Evolutionary conservation across 2,888 invertebrate genomes (phyloP), one percentile per base, ranked within the genome.

Genomic region (Cosmia pyralina): DNA sequence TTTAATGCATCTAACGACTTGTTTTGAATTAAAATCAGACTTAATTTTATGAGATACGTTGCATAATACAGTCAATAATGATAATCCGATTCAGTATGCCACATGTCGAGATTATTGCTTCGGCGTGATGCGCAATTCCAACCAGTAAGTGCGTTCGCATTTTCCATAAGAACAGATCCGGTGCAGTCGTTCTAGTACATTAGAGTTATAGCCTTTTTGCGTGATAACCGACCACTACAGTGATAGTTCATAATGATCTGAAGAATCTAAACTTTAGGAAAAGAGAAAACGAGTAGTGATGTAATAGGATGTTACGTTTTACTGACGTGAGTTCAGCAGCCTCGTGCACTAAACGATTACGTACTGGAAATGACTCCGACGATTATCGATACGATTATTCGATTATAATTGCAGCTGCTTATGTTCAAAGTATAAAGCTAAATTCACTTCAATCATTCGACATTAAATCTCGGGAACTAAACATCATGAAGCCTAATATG

Each of bases 261-360:
- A n/a, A n/a, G n/a, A n/a, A n/a, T n/a, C 67, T 63, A 55, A 69
- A 72, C 57, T 79, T 57, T 67, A 64, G 34, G 71, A 58, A 77
- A 79, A 82, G 71, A 81, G 85, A 86, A 84, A 82, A 70, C 72
- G 44, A 38, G 15, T 62, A 34, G 38, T 79, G 69, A 77, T 62
- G 69, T 78, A 81, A 84, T 53, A 75, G 17, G 34, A 68, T 17
- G 34, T 72, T 63, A 73, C 50, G 72, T 62, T 69, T 62, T 50
- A 44, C 46, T 46, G 65, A 48, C 58, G 57, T 55, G 66, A 22
- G 52, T 50, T 67, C 63, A 60, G 55, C 41, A 50, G 55, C 55
- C 28, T 69, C 28, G 53, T 69, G 53, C 64, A 74, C 58, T 66
- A 60, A 67, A 38, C 64, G 53, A 65, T 67, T 67, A 41, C 19